Conservation (phyloP, 2,113 vertebrate genomes). For the Myotis davidii region DNA sequence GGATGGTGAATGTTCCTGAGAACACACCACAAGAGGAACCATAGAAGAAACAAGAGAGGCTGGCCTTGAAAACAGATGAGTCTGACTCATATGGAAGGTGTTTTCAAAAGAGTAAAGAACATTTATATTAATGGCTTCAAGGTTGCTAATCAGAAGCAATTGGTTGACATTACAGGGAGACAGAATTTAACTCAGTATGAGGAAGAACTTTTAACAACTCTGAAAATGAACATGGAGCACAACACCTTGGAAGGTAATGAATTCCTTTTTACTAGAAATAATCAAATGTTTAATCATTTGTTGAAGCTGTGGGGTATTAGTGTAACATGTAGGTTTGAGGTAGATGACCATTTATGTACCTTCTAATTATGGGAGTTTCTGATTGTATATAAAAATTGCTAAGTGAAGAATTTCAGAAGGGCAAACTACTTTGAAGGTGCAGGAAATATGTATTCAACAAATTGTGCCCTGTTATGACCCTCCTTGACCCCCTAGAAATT, state of each 20-base stretch:
- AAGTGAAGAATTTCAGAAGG: background rate
- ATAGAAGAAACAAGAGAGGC: background rate
- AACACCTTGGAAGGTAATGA: background rate
- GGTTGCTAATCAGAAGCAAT: constrained; percentile 7
- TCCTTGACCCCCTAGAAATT: background rate
- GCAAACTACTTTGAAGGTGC: background rate
- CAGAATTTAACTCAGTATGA: background rate
- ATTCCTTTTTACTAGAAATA: background rate
- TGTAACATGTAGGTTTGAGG: background rate
- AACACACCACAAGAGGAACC: background rate
- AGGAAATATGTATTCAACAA: background rate
- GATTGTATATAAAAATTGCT: background rate
- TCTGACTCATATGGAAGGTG: background rate
- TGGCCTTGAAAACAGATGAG: background rate
- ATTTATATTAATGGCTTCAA: background rate
- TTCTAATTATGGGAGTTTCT: background rate
- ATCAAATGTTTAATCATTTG: background rate
- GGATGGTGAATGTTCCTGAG: background rate
- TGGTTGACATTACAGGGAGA: constrained; percentile 20
- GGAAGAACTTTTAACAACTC: constrained; percentile 8
- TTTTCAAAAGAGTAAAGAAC: background rate
- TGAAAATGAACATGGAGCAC: background rate
- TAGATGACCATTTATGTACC: background rate
- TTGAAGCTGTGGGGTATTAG: background rate
- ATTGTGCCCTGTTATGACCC: background rate